Percentiles rank a stretch among this genome's conserved stretches.
Evolutionary conservation across 2,797 vertebrate species (phyloP).

Genomic region (Eulemur mongoz): DNA sequence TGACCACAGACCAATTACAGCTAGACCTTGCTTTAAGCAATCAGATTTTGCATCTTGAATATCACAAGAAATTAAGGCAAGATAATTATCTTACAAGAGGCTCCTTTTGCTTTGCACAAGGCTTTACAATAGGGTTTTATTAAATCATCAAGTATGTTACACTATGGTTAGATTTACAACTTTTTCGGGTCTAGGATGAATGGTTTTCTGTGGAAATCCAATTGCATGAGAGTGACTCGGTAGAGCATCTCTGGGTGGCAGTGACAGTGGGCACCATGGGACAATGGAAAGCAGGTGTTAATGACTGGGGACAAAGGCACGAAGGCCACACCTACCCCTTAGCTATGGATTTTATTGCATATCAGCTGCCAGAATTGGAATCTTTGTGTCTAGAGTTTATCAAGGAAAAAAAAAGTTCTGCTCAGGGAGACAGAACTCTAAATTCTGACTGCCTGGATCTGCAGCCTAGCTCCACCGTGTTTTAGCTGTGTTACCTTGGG

Average conservation of each 20-base stretch:
- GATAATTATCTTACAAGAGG: not conserved
- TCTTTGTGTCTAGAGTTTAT: not conserved
- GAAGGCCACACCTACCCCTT: not conserved
- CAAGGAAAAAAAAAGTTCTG: fast-evolving
- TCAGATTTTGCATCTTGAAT: not conserved
- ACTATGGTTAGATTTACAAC: not conserved
- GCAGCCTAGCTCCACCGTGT: not conserved
- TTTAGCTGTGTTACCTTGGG: not conserved
- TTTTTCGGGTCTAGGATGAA: not conserved
- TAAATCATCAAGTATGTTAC: not conserved
- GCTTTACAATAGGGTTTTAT: not conserved
- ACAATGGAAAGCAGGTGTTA: too few relatives aligned
- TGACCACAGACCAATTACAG: not conserved
- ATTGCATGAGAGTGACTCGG: not conserved
- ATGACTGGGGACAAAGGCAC: not conserved
- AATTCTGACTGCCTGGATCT: not conserved
- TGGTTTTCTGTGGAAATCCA: not conserved
- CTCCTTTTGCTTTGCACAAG: not conserved
- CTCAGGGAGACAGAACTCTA: not conserved
- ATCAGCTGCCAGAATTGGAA: not conserved
- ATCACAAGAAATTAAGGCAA: not conserved
- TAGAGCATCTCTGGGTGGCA: not conserved
- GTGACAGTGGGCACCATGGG: not conserved
- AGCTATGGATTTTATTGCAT: not conserved
- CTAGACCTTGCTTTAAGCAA: not conserved